Base-by-base conservation (phyloP, 2,113 vertebrate species). In the Rhizomys pruinosus region DNA sequence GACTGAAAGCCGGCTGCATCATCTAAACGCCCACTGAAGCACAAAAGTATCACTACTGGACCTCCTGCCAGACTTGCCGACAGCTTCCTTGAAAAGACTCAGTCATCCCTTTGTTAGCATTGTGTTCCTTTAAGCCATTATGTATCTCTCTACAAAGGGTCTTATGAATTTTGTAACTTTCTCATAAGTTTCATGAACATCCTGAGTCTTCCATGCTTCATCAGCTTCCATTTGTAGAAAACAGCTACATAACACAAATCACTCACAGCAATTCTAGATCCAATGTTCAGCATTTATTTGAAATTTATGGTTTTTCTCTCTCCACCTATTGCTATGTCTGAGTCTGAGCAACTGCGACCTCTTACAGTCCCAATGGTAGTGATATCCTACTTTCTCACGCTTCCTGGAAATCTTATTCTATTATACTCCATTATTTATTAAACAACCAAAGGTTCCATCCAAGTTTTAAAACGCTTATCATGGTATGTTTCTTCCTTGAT, bases 331-430 rank as follows among this genome's bases (percentile, higher is more conserved):
- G 37, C 5, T 5, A 19, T 11, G 10, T 22, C 27, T 44, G 15
- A 42, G 23, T 55, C 16, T 34, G 61, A 39, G n/a, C 29, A 3
- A 2, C 5, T 29, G 3, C 20, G 34, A 7, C 84, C 42, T 80
- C 23, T 37, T 7, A 19, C 0, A 5, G 22, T 2, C 22, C 44
- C 6, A 61, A 0, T 4, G 7, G 13, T 12, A 55, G 7, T 19
- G 8, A 1, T 12, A 57, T 69, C 73, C 47, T 25, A 20, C 52
- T 34, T 74, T 3, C 23, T 32, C 17, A 1, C 22, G 39, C 63
- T 47, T 9, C 20, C 39, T 0, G 1, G 5, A 4, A 19, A 32
- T 32, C 61, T 34, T 29, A 5, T 17, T 19, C 4, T n/a, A 8
- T 3, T 27, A 20, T 0, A 22, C 7, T 37, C 20, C 3, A 1